Conservation (phyloP, 2,113 vertebrate genomes). For the Alosa alosa region DNA sequence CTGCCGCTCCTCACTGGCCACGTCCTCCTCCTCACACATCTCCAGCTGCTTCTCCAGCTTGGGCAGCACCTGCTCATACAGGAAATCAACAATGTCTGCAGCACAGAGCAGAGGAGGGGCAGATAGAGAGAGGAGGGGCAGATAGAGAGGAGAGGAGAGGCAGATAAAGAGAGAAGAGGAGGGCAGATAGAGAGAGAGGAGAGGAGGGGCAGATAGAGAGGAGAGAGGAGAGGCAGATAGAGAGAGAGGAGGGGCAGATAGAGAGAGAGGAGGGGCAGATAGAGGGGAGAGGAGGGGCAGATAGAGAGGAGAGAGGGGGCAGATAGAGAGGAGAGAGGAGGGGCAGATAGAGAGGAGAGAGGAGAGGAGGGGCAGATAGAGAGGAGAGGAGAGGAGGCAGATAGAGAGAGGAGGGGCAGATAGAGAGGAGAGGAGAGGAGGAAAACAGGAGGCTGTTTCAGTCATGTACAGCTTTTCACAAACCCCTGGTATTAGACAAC, state of each 20-base stretch:
- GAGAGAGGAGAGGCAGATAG: not conserved
- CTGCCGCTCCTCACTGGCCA: not conserved
- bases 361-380: no score
- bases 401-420: not conserved
- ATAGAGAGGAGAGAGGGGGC: no score
- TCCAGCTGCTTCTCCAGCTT: conserved; percentile 32
- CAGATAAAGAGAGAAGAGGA: no score
- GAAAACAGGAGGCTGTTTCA: not conserved
- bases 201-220: not conserved
- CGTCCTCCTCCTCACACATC: not conserved
- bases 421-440: not conserved
- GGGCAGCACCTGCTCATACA: conserved; percentile 49
- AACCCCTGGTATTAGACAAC: not conserved
- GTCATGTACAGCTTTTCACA: not conserved
- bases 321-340: no score
- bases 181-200: not conserved
- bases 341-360: no score
- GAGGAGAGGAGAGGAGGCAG: no score
- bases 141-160: no score
- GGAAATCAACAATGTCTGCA: conserved; percentile 66
- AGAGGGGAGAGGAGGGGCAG: no score
- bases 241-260: not conserved
- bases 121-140: no score
- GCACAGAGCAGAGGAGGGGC: not conserved
- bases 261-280: not conserved